These are phyloP conservation scores for Cephus nigrinus DNA, from an alignment of 2,888 invertebrate species.

Conservation along the genomic window DNA sequence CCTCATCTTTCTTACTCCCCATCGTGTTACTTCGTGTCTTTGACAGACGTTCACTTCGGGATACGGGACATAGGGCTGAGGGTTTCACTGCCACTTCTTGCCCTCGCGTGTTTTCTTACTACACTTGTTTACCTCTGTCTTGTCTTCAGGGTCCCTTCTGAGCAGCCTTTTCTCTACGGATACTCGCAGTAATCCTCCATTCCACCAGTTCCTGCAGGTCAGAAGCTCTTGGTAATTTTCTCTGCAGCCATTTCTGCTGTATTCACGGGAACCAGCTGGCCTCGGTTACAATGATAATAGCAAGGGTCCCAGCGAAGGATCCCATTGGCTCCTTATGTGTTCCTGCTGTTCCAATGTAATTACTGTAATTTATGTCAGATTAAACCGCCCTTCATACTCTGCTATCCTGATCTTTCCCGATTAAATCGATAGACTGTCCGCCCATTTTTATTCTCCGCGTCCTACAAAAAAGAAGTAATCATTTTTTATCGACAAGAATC, in stretches of 20 bases:
- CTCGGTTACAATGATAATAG: background rate
- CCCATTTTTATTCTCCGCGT: background rate
- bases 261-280: conserved; percentile 2
- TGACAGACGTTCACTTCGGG: background rate
- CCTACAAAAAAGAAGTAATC: background rate
- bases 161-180: conserved; percentile 1
- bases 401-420: conserved; percentile 45
- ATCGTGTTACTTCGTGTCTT: background rate
- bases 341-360: conserved; percentile 37
- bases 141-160: conserved; percentile 41
- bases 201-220: conserved; percentile 9
- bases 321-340: conserved; percentile 29
- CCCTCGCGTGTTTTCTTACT: conserved; percentile 45
- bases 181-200: conserved; percentile 10
- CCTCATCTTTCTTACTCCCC: background rate
- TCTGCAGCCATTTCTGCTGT: conserved; percentile 8
- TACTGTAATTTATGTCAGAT: conserved; percentile 43
- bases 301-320: conserved; percentile 1
- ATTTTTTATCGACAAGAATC: background rate
- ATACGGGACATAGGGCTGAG: background rate
- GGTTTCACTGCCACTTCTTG: conserved; percentile 43
- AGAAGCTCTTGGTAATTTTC: background rate
- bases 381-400: conserved; percentile 33
- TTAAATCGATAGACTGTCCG: conserved; percentile 47
- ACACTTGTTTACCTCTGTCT: conserved; percentile 51